Base-by-base conservation (phyloP, 1,140 invertebrate genomes). In the Tetragonula clypearis region DNA sequence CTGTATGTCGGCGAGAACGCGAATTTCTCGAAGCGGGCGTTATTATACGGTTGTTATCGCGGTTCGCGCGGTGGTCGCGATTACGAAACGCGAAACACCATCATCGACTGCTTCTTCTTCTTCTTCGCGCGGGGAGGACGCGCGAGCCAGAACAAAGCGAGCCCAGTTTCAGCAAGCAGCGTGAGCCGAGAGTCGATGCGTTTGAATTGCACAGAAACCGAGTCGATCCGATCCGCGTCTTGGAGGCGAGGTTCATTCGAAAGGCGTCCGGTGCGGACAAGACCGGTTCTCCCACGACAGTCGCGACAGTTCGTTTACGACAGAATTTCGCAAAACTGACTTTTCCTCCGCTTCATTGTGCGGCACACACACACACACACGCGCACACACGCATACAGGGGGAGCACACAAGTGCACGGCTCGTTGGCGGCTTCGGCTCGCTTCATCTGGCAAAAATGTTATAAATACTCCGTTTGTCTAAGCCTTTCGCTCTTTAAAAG, bases 281-380 rank as follows among this genome's bases (percentile, higher is more conserved):
- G 87, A 91, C 90, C 90, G 88, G 91, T 92, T 87, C 90, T 86
- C 89, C 91, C 90, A 91, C 84, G 82, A 78, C 56, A 66, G 58
- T 19, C 68, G 12, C 49, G 35, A 55, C 83, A 49, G 41, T 68
- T 69, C 78, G 82, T 79, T 82, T 83, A 75, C 85, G 76, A 74
- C 81, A 83, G 85, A 90, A 87, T 88, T 88, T 87, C 82, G 87
- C 84, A 85, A 86, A 89, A 81, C 78, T 23, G 35, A 78, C 55
- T 75, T 84, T 75, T 73, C 62, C 11, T n/a, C 0, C 6, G 14
- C 17, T 49, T 79, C 82, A 60, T 79, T 60, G 75, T 53, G 41
- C 11, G 49, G 35, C 41, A 72, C 55, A 41, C 41, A 9, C 41
- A 41, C 41, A 41, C 41, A 6, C 41, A 41, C 41, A 41, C 5